Evolutionary conservation across 1,140 invertebrate genomes (phyloP).

Genomic region (Drosophila ohnishii): DNA sequence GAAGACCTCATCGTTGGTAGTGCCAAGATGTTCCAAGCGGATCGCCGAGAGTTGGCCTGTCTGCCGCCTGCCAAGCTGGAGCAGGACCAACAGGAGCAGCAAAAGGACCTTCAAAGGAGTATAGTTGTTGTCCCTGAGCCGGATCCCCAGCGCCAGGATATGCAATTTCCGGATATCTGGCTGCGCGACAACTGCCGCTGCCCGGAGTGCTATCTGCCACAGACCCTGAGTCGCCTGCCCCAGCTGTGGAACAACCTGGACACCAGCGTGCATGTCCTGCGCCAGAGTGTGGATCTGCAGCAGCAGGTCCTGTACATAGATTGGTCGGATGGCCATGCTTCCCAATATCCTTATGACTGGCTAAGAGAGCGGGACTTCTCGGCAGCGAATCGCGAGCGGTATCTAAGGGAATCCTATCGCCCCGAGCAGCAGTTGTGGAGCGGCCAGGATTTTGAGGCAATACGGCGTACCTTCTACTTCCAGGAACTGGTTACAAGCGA

Average conservation of each 20-base stretch:
- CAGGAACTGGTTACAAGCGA: constrained; percentile 84
- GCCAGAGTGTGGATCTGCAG: constrained; percentile 40
- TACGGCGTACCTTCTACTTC: constrained; percentile 85
- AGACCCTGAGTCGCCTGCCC: constrained; percentile 85
- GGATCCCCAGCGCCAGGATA: constrained; percentile 39
- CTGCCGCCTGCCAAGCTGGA: neutral
- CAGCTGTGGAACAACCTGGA: constrained; percentile 67
- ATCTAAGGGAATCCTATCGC: constrained; percentile 84
- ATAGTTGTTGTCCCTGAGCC: constrained; percentile 41
- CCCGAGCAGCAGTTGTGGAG: constrained; percentile 84
- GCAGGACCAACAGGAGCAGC: constrained; percentile 9
- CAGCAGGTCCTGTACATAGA: constrained; percentile 52
- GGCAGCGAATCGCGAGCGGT: constrained; percentile 83
- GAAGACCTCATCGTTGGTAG: constrained; percentile 40
- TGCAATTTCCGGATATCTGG: constrained; percentile 87
- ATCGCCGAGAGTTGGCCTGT: constrained; percentile 8
- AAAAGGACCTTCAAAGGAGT: constrained; percentile 19
- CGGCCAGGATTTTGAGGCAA: constrained; percentile 83
- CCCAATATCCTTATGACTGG: constrained; percentile 84
- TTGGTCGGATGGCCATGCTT: constrained; percentile 86
- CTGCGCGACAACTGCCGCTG: constrained; percentile 89
- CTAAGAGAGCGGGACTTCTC: constrained; percentile 86
- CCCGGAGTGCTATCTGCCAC: constrained; percentile 85
- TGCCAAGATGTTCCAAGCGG: constrained; percentile 42
- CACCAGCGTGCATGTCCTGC: constrained; percentile 49